These are phyloP conservation scores for Sciaenops ocellatus DNA, from an alignment of 2,797 vertebrate genomes.

Conservation along the genomic window DNA sequence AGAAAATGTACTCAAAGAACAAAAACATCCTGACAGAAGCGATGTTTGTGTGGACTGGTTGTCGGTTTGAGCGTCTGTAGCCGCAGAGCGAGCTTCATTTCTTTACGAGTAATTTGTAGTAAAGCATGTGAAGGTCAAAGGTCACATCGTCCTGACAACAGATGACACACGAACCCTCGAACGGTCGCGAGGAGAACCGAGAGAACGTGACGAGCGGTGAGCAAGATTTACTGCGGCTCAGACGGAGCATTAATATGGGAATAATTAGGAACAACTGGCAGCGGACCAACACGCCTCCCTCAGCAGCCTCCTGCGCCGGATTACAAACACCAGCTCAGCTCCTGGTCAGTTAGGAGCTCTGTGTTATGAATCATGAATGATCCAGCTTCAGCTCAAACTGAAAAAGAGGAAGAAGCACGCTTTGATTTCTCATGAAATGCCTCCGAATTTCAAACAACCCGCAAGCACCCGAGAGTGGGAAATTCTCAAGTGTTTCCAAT, in stretches of 20 bases:
- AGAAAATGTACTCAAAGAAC: too few species aligned
- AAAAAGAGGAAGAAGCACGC: slow-evolving; percentile 2
- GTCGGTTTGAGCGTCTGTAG: too few species aligned
- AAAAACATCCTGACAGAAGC: too few species aligned
- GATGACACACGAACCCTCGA: slow-evolving; percentile 2
- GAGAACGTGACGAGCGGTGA: not conserved
- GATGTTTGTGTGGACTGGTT: too few species aligned
- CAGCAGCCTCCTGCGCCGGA: not conserved
- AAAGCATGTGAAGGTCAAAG: slow-evolving; percentile 3
- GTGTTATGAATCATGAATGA: not conserved
- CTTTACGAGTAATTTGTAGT: slow-evolving; percentile 4
- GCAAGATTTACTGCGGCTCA: slow-evolving; percentile 3
- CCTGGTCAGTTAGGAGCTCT: not conserved
- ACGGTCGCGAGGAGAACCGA: not conserved
- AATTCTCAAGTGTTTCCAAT: slow-evolving; percentile 25
- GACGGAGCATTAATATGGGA: slow-evolving; percentile 23
- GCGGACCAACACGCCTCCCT: not conserved
- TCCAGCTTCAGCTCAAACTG: not conserved
- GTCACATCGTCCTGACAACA: slow-evolving; percentile 8
- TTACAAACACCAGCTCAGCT: not conserved
- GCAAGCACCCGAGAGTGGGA: not conserved
- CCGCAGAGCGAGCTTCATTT: too few species aligned
- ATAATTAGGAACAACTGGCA: slow-evolving; percentile 24
- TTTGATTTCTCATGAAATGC: slow-evolving; percentile 5
- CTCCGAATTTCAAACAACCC: not conserved